Percentiles rank a stretch among this genome's conserved stretches.
Conservation (phyloP, 2,797 vertebrate species). For the Hemitrygon akajei region DNA sequence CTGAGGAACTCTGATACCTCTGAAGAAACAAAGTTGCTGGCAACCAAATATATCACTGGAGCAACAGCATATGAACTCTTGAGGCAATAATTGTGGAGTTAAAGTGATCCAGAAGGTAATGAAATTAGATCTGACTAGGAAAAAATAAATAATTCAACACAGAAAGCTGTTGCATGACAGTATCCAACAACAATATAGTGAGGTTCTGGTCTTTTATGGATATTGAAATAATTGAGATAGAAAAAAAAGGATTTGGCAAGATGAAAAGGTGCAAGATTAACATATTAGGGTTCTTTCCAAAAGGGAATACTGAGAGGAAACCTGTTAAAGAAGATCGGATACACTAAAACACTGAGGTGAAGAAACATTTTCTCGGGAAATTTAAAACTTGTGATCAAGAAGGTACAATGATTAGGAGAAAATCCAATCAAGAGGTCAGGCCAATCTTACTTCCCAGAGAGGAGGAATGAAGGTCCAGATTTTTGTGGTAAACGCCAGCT, state of each 20-base stretch:
- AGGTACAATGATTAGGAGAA: background rate
- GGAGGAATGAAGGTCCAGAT: background rate
- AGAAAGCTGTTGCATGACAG: background rate
- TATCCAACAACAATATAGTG: background rate
- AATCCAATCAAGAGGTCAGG: background rate
- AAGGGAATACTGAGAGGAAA: background rate
- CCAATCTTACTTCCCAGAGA: background rate
- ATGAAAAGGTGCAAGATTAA: background rate
- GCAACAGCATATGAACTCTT: background rate
- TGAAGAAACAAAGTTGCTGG: background rate
- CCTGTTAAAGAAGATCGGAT: background rate
- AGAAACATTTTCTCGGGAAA: no score
- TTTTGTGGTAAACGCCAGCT: no score
- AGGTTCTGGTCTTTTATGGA: background rate
- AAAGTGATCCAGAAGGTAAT: background rate
- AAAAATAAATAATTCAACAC: background rate
- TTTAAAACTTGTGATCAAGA: background rate
- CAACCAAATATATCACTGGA: background rate
- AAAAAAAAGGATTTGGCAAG: background rate
- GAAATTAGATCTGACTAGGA: background rate
- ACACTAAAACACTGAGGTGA: no score
- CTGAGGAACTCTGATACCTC: background rate
- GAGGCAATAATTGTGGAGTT: background rate
- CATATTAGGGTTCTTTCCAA: background rate
- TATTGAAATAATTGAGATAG: no score